These are phyloP conservation scores for Pollenia amentaria DNA, from an alignment of 2,888 invertebrate genomes.

Conservation along the genomic window DNA sequence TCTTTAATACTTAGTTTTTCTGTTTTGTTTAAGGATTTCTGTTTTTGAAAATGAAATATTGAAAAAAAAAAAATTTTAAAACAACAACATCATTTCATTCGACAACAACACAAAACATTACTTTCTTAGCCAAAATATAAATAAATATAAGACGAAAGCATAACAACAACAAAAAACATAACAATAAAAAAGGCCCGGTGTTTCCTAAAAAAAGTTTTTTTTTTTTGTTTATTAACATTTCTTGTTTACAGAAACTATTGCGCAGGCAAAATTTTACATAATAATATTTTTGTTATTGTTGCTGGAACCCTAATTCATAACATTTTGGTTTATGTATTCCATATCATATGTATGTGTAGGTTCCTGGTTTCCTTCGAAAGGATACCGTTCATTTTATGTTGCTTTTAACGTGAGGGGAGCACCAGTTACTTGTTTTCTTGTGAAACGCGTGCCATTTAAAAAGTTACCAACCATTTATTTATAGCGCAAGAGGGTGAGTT, in stretches of 20 bases:
- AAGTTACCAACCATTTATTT: slow-evolving; percentile 30
- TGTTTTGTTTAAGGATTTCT: slow-evolving; percentile 70
- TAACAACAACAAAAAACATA: slow-evolving; percentile 43
- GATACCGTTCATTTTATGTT: slow-evolving; percentile 39
- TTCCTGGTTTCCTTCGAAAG: slow-evolving; percentile 49
- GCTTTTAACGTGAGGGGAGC: slow-evolving; percentile 51
- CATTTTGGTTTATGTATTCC: slow-evolving; percentile 24
- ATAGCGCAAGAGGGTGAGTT: slow-evolving; percentile 57
- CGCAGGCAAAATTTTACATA: slow-evolving; percentile 71
- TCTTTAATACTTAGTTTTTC: slow-evolving; percentile 27
- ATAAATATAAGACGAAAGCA: slow-evolving; percentile 27
- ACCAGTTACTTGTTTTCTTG: not conserved
- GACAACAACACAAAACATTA: slow-evolving; percentile 47
- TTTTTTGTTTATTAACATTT: slow-evolving; percentile 47
- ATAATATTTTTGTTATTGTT: slow-evolving; percentile 44
- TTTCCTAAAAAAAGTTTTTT: slow-evolving; percentile 64
- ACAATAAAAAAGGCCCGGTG: slow-evolving; percentile 74
- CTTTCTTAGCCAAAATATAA: slow-evolving; percentile 73
- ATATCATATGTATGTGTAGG: slow-evolving; percentile 27
- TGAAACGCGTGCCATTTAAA: slow-evolving; percentile 65
- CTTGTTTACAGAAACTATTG: slow-evolving; percentile 67
- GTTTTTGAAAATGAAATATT: slow-evolving; percentile 64
- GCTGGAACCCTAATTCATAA: slow-evolving; percentile 56
- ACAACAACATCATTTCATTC: slow-evolving; percentile 39
- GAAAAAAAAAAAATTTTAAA: slow-evolving; percentile 44